These are phyloP conservation scores for Resseliella maxima DNA, from an alignment of 2,888 invertebrate species.

Conservation along the genomic window DNA sequence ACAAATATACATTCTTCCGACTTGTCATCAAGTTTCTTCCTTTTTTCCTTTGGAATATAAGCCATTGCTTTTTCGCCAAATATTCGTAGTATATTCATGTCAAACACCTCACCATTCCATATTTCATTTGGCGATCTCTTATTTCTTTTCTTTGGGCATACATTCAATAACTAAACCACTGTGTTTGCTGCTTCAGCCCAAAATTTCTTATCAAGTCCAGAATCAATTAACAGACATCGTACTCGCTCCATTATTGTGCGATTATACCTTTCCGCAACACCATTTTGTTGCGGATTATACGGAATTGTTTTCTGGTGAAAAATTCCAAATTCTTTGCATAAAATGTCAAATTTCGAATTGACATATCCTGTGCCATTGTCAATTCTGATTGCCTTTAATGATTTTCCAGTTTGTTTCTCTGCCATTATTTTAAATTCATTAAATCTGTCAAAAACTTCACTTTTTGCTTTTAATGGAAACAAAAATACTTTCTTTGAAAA, in stretches of 20 bases:
- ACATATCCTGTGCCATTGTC: constrained; percentile 11
- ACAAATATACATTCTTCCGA: constrained; percentile 62
- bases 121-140: constrained; percentile 3
- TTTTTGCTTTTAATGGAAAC: constrained; percentile 17
- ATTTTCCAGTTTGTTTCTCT: not conserved
- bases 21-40: constrained; percentile 63
- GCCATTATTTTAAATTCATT: constrained; percentile 27
- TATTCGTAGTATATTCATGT: constrained; percentile 61
- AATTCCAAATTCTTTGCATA: not conserved
- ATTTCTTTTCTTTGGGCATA: no score
- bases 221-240: constrained; percentile 54
- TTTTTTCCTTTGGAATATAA: constrained; percentile 63
- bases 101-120: constrained; percentile 62
- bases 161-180: constrained; percentile 58
- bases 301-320: not conserved
- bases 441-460: constrained; percentile 1
- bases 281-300: constrained; percentile 26
- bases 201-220: constrained; percentile 59
- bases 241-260: constrained; percentile 32
- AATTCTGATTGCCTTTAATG: not conserved
- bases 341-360: not conserved
- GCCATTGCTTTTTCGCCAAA: constrained; percentile 65
- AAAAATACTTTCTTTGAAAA: constrained; percentile 54
- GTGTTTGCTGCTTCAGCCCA: constrained; percentile 63
- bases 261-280: not conserved